Evolutionary conservation across 2,113 vertebrate genomes (phyloP), one percentile per base, ranked within the genome.

Genomic region (Herpetotheres cachinnans): DNA sequence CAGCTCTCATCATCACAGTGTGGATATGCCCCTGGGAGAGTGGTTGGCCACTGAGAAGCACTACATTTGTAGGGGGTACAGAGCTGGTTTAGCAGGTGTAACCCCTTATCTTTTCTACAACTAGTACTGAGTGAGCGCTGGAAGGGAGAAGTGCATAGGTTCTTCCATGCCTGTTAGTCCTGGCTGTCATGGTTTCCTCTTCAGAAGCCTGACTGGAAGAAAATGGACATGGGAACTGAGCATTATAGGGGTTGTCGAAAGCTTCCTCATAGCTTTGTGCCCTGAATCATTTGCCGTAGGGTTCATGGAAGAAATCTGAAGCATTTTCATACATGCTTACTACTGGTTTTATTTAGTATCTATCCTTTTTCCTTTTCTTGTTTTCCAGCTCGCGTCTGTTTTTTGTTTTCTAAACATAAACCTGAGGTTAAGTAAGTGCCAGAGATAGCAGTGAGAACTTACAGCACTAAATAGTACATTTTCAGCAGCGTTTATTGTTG

Each of bases 71-170:
- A 29, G 25, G 10, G 8, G 7, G 1, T 34, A 11, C 26, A 16
- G 49, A 30, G 36, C 6, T 89, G 27, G 8, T 89, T 83, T 77
- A 42, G 19, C 52, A n/a, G 29, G 42, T 47, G 0, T 13, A 58
- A 9, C 13, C 21, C 20, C 5, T 42, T 67, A 13, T 25, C 18
- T 65, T 58, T 73, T 78, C 34, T 69, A 10, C 16, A 72, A 20
- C 20, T 1, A 0, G 16, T 59, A 24, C 29, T 17, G 16, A 32
- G 32, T 26, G 20, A 44, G 24, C 17, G 4, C n/a, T 86, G 46
- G 40, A 56, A 61, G 26, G 22, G 29, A 8, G 9, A 79, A 14
- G 4, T 69, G 9, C 1, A 0, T 44, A 11, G 29, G 2, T 76
- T 82, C 11, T 58, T 61, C 52, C 8, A 2, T 67, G 22, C 26